Evolutionary conservation across 2,113 vertebrate genomes (phyloP).

Genomic region (Natator depressus): DNA sequence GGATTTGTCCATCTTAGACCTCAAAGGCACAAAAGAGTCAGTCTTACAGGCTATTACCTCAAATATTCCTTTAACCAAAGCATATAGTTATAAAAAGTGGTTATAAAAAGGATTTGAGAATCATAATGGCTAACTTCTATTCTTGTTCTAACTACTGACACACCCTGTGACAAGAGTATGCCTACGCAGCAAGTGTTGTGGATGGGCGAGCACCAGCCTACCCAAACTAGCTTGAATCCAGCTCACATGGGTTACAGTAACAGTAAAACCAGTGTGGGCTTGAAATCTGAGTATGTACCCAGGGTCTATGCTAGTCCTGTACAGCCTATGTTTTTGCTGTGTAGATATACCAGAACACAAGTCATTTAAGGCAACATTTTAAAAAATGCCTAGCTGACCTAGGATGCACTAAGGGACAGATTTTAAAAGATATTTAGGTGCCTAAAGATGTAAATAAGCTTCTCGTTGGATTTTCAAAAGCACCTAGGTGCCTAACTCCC

Average conservation of each 20-base stretch:
- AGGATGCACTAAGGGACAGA: not conserved
- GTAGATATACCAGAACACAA: not conserved
- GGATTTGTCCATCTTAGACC: not conserved
- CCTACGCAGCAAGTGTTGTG: not conserved
- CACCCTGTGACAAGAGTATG: not conserved
- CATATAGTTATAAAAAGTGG: not conserved
- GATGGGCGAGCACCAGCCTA: not conserved
- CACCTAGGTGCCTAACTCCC: not conserved
- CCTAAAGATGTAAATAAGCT: not conserved
- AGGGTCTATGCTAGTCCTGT: not conserved
- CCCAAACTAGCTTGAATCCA: not conserved
- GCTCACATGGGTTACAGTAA: not conserved
- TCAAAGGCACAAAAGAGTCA: not conserved
- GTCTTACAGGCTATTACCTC: not conserved
- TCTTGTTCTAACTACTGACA: not conserved
- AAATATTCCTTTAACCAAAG: not conserved
- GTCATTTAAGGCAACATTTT: not conserved
- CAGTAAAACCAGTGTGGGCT: not conserved
- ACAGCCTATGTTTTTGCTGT: not conserved
- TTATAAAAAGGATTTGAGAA: not conserved
- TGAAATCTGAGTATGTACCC: not conserved
- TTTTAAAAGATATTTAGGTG: not conserved
- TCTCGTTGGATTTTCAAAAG: not conserved
- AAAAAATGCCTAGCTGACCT: not conserved
- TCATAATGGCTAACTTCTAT: not conserved